These are phyloP conservation scores for Palythoa grandis DNA, from an alignment of 92 coral and sea anemone genomes.

Conservation along the genomic window DNA sequence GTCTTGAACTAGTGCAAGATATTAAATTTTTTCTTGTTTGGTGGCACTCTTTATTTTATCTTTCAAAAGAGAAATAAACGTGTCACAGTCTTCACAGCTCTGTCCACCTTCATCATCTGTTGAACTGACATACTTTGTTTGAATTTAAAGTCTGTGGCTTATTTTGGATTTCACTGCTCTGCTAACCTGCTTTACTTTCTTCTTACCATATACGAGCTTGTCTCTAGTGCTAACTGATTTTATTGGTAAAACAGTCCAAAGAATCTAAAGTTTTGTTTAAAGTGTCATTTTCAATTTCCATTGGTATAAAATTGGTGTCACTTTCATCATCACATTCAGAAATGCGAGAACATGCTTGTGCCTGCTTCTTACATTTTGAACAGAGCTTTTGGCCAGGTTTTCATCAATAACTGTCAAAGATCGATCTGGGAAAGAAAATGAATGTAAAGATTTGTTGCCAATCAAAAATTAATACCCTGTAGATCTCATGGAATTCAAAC, in stretches of 20 bases:
- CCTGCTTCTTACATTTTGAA: not conserved
- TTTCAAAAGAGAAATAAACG: not conserved
- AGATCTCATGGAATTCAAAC: not conserved
- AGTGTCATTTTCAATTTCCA: not conserved
- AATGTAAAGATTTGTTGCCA: not conserved
- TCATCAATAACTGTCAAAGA: not conserved
- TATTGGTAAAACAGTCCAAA: not conserved
- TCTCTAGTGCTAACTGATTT: slow-evolving; percentile 14
- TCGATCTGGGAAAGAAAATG: not conserved
- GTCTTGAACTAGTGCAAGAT: not conserved
- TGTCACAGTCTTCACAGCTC: not conserved
- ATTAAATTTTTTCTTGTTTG: not conserved
- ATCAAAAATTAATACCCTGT: not conserved
- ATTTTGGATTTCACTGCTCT: slow-evolving; percentile 3
- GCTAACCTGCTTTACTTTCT: not conserved
- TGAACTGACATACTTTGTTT: not conserved
- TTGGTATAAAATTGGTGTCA: not conserved
- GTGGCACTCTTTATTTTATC: not conserved
- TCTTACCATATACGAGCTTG: not conserved
- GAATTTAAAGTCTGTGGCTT: not conserved
- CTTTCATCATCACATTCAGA: too few species aligned
- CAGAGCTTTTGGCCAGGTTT: slow-evolving; percentile 8
- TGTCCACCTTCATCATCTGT: not conserved
- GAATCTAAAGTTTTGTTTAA: not conserved
- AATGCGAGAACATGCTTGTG: too few species aligned